Evolutionary conservation across 1,140 invertebrate genomes (phyloP).

Genomic region (Zaprionus ornatus): DNA sequence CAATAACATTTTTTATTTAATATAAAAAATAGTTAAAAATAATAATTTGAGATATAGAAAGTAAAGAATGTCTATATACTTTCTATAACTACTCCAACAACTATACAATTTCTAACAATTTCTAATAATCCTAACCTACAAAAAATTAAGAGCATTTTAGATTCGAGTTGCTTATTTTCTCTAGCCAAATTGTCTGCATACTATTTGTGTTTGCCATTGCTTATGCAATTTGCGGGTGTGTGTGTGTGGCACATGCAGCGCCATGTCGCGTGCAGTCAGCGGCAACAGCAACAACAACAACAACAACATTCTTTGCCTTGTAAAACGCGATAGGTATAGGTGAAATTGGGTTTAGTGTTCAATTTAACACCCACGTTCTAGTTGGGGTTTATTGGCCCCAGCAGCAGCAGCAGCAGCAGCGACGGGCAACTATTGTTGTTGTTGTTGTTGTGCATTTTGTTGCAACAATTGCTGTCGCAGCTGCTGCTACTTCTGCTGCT

Average conservation of each 20-base stretch:
- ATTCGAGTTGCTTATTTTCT: background rate
- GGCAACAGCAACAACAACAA: conserved; percentile 29
- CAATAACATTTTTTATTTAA: background rate
- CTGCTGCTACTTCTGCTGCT: background rate
- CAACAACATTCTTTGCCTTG: conserved; percentile 32
- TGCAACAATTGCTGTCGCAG: conserved; percentile 42
- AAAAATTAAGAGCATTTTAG: background rate
- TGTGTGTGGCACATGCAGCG: conserved; percentile 36
- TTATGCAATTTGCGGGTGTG: conserved; percentile 63
- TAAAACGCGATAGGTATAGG: conserved; percentile 49
- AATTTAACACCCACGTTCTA: conserved; percentile 81
- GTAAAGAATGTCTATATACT: background rate
- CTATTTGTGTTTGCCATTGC: conserved; percentile 25
- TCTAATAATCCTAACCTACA: too few species aligned
- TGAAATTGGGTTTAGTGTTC: conserved; percentile 80
- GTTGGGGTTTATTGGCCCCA: conserved; percentile 73
- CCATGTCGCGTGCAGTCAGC: conserved; percentile 63
- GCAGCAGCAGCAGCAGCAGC: conserved; percentile 31
- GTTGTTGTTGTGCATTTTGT: conserved; percentile 40
- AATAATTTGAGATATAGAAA: too few species aligned
- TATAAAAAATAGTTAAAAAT: too few species aligned
- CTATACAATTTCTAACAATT: too few species aligned
- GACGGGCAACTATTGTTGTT: conserved; percentile 4
- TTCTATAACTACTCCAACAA: background rate
- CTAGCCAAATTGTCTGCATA: background rate